phyloP scores from a whole-genome alignment of 2,797 vertebrate genomes.

The Monodelphis domestica region DNA sequence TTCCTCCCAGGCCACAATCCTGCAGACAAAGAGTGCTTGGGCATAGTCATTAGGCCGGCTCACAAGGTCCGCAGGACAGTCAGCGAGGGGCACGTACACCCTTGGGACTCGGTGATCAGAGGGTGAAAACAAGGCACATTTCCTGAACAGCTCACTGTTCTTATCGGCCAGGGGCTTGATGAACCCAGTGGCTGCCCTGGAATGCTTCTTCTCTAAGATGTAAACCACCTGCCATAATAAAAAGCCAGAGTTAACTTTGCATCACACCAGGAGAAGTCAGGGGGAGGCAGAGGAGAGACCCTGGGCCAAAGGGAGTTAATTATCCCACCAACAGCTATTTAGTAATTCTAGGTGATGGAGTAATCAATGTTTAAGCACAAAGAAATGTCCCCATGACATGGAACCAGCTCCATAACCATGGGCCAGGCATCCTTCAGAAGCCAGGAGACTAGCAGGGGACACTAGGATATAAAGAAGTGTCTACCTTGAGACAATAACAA shows the following conservation, averaged over 20 bases:
- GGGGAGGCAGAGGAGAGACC: neutral
- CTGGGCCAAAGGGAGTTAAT: neutral
- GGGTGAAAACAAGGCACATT: constrained; percentile 95
- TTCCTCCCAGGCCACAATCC: constrained; percentile 92
- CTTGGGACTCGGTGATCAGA: constrained; percentile 96
- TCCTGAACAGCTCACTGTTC: constrained; percentile 87
- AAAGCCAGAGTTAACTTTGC: constrained; percentile 48
- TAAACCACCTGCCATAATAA: constrained; percentile 91
- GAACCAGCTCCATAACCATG: neutral
- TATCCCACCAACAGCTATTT: neutral
- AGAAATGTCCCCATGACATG: neutral
- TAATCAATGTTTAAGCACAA: neutral
- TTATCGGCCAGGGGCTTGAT: constrained; percentile 94
- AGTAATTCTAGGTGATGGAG: neutral
- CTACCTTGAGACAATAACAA: neutral
- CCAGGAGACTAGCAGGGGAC: neutral
- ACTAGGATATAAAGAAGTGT: neutral
- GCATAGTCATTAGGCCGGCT: constrained; percentile 89
- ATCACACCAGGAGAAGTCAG: neutral
- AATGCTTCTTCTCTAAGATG: constrained; percentile 96
- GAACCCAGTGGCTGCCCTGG: constrained; percentile 93
- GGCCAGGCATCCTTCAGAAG: neutral
- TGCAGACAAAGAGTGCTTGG: constrained; percentile 93
- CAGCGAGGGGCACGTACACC: constrained; percentile 90
- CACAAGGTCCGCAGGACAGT: constrained; percentile 92